Percentiles rank a stretch among this genome's conserved stretches.
Evolutionary conservation across 2,888 invertebrate species (phyloP).

Genomic region (Drosophila subsilvestris): DNA sequence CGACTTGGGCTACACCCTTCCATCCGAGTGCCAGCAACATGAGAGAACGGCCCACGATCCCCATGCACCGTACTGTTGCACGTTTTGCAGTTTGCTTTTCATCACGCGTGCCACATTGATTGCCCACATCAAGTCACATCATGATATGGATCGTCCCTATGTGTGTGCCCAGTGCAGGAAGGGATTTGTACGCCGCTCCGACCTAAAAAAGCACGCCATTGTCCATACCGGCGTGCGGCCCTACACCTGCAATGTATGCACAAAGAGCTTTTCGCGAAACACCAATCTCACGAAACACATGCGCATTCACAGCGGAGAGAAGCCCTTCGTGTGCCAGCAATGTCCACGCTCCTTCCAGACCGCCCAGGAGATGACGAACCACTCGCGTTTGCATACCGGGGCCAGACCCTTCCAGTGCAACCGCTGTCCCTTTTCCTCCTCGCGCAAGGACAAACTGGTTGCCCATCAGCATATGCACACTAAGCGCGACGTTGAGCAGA

Average conservation of each 20-base stretch:
- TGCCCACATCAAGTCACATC: slow-evolving; percentile 88
- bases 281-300: slow-evolving; percentile 91
- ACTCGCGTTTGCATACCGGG: slow-evolving; percentile 88
- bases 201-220: slow-evolving; percentile 89
- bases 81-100: slow-evolving; percentile 78
- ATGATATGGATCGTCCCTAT: slow-evolving; percentile 89
- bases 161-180: slow-evolving; percentile 89
- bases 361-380: slow-evolving; percentile 88
- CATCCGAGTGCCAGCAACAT: slow-evolving; percentile 87
- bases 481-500: slow-evolving; percentile 72
- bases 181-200: slow-evolving; percentile 89
- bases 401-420: slow-evolving; percentile 88
- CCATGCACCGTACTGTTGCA: slow-evolving; percentile 79
- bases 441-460: slow-evolving; percentile 88
- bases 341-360: slow-evolving; percentile 90
- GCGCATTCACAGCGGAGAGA: slow-evolving; percentile 89
- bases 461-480: slow-evolving; percentile 88
- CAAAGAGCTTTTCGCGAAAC: slow-evolving; percentile 90
- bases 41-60: slow-evolving; percentile 87
- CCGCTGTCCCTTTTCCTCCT: slow-evolving; percentile 88
- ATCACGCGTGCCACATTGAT: slow-evolving; percentile 82
- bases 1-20: slow-evolving; percentile 89
- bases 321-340: slow-evolving; percentile 89
- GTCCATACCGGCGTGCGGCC: slow-evolving; percentile 91
- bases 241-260: slow-evolving; percentile 89